These are phyloP conservation scores for Stegana nigrithorax DNA, from an alignment of 2,888 invertebrate species.

Conservation along the genomic window DNA sequence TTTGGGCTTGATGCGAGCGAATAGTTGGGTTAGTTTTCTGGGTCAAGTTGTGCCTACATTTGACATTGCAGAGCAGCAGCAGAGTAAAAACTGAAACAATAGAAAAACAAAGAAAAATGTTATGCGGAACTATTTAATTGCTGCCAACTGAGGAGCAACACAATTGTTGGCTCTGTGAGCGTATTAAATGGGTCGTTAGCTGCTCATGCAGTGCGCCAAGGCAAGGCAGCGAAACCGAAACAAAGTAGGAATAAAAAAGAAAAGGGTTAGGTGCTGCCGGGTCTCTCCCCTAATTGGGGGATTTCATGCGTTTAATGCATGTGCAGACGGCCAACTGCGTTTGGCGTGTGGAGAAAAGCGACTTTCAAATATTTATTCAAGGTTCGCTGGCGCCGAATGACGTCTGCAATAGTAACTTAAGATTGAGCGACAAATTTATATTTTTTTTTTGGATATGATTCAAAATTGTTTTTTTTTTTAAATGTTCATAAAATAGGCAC, in stretches of 20 bases:
- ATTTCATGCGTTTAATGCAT: too few relatives aligned
- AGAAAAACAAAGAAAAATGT: not conserved
- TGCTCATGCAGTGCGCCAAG: too few relatives aligned
- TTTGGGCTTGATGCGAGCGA: constrained; percentile 21
- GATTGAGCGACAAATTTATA: too few relatives aligned
- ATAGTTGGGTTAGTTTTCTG: constrained; percentile 38
- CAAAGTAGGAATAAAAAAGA: not conserved
- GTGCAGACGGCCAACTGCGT: too few relatives aligned
- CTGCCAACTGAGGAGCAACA: too few relatives aligned
- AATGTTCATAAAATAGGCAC: too few relatives aligned
- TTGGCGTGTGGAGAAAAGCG: too few relatives aligned
- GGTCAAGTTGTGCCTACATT: constrained; percentile 44
- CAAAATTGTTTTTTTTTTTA: too few relatives aligned
- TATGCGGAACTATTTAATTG: not conserved
- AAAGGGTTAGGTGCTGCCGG: not conserved
- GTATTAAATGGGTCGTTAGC: not conserved
- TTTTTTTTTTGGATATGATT: too few relatives aligned
- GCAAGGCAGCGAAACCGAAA: not conserved
- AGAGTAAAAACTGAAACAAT: constrained; percentile 21
- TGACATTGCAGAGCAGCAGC: constrained; percentile 46
- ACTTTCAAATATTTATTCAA: too few relatives aligned
- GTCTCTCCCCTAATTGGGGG: not conserved
- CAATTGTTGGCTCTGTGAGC: not conserved
- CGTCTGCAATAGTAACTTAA: too few relatives aligned
- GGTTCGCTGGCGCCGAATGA: constrained; percentile 3